Conservation (phyloP, 2,888 invertebrate species). For the Zootermopsis nevadensis region DNA sequence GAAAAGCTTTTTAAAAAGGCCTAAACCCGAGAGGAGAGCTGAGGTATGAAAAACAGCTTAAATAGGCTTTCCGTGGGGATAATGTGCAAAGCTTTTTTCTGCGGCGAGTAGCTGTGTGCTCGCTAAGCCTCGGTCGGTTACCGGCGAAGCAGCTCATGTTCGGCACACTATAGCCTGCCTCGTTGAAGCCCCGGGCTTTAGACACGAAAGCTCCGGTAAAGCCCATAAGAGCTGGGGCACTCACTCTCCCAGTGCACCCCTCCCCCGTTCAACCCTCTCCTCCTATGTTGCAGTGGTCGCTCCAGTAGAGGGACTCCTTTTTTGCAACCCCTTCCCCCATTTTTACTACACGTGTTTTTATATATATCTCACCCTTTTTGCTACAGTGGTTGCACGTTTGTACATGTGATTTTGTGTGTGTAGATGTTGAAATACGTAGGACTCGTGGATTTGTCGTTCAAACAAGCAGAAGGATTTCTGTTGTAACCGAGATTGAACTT, state of each 20-base stretch:
- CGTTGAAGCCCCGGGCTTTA: constrained; percentile 39
- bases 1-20: constrained; percentile 36
- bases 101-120: background rate
- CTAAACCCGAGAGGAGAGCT: constrained; percentile 19
- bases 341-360: constrained; percentile 19
- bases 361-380: constrained; percentile 7
- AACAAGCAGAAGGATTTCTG: background rate
- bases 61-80: constrained; percentile 44
- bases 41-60: constrained; percentile 42
- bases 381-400: background rate
- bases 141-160: constrained; percentile 20
- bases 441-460: constrained; percentile 8
- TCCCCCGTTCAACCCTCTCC: constrained; percentile 55
- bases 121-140: constrained; percentile 29
- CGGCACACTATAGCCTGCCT: constrained; percentile 25
- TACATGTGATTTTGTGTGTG: background rate
- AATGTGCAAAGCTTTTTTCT: constrained; percentile 44
- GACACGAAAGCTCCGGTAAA: constrained; percentile 44
- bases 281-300: constrained; percentile 20
- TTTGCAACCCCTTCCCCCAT: constrained; percentile 17
- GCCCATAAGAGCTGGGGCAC: constrained; percentile 44
- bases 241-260: constrained; percentile 57
- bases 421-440: constrained; percentile 19
- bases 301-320: constrained; percentile 19
- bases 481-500: background rate